phyloP scores from a whole-genome alignment of 1,140 invertebrate genomes.

The Watersipora subatra region DNA sequence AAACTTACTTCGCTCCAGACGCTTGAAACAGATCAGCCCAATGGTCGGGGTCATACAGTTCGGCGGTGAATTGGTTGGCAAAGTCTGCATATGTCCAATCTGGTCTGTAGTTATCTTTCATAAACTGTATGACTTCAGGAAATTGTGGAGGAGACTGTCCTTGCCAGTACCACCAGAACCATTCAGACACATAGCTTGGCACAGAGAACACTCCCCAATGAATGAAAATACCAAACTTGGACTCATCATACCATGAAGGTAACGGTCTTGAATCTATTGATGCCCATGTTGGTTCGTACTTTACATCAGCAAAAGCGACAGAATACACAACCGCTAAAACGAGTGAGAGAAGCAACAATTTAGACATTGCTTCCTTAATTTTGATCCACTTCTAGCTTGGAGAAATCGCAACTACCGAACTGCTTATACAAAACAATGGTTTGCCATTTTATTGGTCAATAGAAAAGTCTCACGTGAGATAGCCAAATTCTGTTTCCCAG shows the following conservation, averaged over 20 bases:
- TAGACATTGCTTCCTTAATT: too few species aligned
- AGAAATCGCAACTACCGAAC: too few species aligned
- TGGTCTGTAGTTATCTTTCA: conserved; percentile 16
- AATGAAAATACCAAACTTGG: conserved; percentile 40
- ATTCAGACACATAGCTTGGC: conserved; percentile 25
- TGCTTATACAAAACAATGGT: too few species aligned
- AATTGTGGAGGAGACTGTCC: neutral
- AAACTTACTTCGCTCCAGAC: conserved; percentile 18
- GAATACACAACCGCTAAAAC: too few species aligned
- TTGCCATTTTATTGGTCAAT: too few species aligned
- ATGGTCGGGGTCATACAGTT: conserved; percentile 15
- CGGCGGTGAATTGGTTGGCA: conserved; percentile 13
- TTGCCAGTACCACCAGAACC: conserved; percentile 26
- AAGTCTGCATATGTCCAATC: conserved; percentile 22
- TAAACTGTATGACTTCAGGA: conserved; percentile 12
- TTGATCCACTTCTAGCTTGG: too few species aligned
- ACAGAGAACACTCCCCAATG: conserved; percentile 41
- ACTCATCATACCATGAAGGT: conserved; percentile 38
- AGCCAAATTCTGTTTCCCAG: too few species aligned
- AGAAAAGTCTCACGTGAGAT: too few species aligned
- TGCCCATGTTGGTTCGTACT: conserved; percentile 31
- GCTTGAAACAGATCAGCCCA: conserved; percentile 18
- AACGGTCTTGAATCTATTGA: conserved; percentile 37
- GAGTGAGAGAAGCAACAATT: too few species aligned
- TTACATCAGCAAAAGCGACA: too few species aligned